Conservation (phyloP, 2,797 vertebrate species). For the Micrastur ruficollis region DNA sequence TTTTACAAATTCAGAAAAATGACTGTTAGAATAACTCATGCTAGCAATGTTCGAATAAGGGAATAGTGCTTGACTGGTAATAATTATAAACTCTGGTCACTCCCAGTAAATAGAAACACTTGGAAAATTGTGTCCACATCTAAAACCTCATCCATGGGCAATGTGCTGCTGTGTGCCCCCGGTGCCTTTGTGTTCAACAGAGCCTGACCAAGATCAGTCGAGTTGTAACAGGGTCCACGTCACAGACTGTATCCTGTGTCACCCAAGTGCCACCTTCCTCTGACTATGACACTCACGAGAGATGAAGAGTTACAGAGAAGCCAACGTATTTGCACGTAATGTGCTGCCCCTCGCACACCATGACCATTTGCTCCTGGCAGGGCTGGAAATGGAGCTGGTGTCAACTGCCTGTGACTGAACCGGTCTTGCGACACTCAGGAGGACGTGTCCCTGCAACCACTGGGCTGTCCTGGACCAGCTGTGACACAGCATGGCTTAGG, state of each 20-base stretch:
- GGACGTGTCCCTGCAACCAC: neutral
- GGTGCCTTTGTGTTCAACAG: neutral
- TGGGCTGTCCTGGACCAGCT: neutral
- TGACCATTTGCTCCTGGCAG: neutral
- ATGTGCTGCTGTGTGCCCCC: neutral
- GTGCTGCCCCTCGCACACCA: neutral
- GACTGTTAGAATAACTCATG: neutral
- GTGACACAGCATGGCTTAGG: neutral
- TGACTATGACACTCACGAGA: neutral
- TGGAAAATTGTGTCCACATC: neutral
- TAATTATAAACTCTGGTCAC: neutral
- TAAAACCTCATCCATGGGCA: neutral
- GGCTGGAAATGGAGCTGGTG: neutral
- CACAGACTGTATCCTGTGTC: neutral
- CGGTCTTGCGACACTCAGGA: neutral
- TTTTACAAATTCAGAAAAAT: neutral
- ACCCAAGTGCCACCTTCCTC: neutral
- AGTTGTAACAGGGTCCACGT: too few species aligned
- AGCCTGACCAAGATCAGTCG: neutral
- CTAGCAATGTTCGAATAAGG: neutral
- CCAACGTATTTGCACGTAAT: neutral
- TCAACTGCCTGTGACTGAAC: neutral
- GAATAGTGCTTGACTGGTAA: neutral
- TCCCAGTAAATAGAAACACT: neutral
- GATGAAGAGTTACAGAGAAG: neutral